Evolutionary conservation across 2,888 invertebrate genomes (phyloP), one percentile per base, ranked within the genome.

Genomic region (Aleiodes alternator): DNA sequence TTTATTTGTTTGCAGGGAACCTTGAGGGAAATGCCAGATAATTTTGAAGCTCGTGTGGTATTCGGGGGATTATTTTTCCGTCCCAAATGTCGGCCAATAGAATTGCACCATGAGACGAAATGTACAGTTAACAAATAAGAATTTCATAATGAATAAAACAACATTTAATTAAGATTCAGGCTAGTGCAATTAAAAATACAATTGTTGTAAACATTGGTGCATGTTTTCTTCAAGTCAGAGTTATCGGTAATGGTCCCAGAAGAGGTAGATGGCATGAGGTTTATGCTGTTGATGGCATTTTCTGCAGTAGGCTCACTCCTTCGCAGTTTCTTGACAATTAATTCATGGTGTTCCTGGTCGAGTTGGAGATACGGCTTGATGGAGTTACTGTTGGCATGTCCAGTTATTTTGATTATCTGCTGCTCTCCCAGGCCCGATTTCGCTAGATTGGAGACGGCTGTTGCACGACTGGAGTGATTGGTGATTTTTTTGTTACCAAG

Each of bases 361-460:
- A 70, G 57, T 56, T 56, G 70, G 4, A 56, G 48, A 48, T 48
- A 48, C 8, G 48, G 48, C 48, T 48, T 48, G 11, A 48, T 48
- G 8, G 48, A 48, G 11, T 48, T 48, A 48, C 48, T 48, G 48
- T 11, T 48, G 7, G 7, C 48, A 48, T 48, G 48, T 51, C 76
- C 75, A 29, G 77, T 77, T 7, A 77, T 50, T 38, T 72, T 77
- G 4, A 72, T 71, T 34, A 77, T 51, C 59, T 74, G 59, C 53
- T 77, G 77, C 43, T 75, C 68, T n/a, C 68, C 69, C 34, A 77
- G 55, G 1, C 69, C 74, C 38, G 71, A 59, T 69, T 72, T 77
- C n/a, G 75, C 57, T 16, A 77, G 43, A n/a, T n/a, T n/a, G n/a
- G n/a, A n/a, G n/a, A n/a, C n/a, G n/a, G n/a, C n/a, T n/a, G n/a